Evolutionary conservation across 2,797 vertebrate genomes (phyloP).

Genomic region (Allobates femoralis): DNA sequence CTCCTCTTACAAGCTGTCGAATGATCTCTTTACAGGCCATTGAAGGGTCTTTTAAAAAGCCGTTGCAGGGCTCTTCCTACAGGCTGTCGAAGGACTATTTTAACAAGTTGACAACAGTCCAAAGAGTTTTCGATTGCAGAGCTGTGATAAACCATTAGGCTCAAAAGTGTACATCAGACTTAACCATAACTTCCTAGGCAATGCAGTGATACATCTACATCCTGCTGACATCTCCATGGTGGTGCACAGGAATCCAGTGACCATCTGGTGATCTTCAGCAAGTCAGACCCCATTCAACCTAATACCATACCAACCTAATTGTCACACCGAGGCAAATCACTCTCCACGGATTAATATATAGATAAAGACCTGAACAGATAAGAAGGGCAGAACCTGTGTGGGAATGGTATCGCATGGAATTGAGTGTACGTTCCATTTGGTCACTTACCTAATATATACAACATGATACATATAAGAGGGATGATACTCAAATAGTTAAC

Average conservation of each 20-base stretch:
- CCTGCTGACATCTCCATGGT: neutral
- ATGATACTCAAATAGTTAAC: slow-evolving; percentile 74
- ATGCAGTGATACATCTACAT: too few relatives aligned
- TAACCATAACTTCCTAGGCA: too few relatives aligned
- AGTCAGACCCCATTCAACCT: neutral
- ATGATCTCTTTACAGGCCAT: too few relatives aligned
- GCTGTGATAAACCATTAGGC: too few relatives aligned
- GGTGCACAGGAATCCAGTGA: neutral
- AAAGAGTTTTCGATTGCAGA: too few relatives aligned
- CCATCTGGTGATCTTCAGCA: neutral
- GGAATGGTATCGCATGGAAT: neutral
- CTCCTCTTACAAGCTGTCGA: too few relatives aligned
- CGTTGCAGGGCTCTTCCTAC: too few relatives aligned
- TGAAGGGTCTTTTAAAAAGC: too few relatives aligned
- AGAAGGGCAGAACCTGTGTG: neutral
- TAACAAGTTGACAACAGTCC: too few relatives aligned
- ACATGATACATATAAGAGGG: slow-evolving; percentile 86
- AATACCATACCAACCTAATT: neutral
- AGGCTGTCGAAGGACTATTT: too few relatives aligned
- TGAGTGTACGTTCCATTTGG: neutral
- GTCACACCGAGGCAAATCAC: neutral
- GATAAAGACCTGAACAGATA: neutral
- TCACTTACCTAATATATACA: slow-evolving; percentile 90
- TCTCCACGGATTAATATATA: neutral
- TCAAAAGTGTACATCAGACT: too few relatives aligned